Evolutionary conservation across 2,888 invertebrate species (phyloP).

Genomic region (Yponomeuta evonymella): DNA sequence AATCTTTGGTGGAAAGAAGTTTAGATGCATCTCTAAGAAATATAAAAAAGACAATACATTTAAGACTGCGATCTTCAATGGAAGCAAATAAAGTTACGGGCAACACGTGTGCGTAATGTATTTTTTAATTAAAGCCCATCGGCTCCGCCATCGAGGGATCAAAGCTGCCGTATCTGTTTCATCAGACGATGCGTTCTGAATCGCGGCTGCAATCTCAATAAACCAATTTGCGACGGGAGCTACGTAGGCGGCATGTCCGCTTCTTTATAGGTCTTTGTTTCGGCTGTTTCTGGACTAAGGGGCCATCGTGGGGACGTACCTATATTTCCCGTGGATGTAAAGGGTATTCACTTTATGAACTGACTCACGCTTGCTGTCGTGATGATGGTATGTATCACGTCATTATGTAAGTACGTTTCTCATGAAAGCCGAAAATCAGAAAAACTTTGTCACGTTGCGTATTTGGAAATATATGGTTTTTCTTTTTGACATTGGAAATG

Average conservation of each 20-base stretch:
- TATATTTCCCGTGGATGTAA: not conserved
- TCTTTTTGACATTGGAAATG: no score
- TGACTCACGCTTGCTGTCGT: no score
- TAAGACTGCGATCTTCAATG: no score
- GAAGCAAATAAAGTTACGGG: no score
- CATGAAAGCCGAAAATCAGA: no score
- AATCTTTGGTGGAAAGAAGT: no score
- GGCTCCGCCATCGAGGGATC: not conserved
- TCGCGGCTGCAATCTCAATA: constrained; percentile 59
- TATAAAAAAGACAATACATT: no score
- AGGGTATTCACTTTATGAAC: not conserved
- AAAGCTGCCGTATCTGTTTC: constrained; percentile 1
- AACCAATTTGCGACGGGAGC: constrained; percentile 59
- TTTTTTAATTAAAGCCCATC: not conserved
- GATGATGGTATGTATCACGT: no score
- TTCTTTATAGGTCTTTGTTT: constrained; percentile 50
- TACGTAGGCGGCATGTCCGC: constrained; percentile 32
- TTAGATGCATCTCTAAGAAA: no score
- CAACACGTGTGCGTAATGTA: not conserved
- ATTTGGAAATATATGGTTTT: no score
- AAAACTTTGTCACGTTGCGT: no score
- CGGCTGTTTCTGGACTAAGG: constrained; percentile 33
- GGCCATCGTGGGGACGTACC: constrained; percentile 20
- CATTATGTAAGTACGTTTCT: no score
- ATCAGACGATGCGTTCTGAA: constrained; percentile 27